Evolutionary conservation across 2,113 vertebrate species (phyloP).

Genomic region (Zosterops lateralis): DNA sequence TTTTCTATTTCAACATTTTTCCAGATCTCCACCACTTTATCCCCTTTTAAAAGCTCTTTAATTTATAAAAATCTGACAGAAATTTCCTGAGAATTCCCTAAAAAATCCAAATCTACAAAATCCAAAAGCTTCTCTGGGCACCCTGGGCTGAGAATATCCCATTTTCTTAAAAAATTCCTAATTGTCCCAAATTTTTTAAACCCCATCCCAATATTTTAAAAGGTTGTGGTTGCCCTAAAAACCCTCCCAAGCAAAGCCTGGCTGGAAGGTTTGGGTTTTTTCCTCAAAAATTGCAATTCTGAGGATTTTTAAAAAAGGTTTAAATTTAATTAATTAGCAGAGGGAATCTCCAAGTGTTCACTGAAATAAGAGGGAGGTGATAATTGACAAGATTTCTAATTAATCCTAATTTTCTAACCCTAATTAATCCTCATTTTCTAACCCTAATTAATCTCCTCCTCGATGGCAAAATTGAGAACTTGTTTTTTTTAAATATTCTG

Average conservation of each 20-base stretch:
- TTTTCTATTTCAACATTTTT: no score
- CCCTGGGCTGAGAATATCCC: background rate
- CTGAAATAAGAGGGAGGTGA: background rate
- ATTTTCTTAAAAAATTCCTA: background rate
- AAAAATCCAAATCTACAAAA: no score
- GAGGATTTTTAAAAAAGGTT: background rate
- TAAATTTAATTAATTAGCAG: background rate
- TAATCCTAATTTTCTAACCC: no score
- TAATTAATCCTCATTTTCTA: no score
- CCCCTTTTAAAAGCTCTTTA: no score
- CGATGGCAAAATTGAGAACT: no score
- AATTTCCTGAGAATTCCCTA: no score
- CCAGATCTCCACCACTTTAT: no score
- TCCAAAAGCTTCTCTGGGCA: background rate
- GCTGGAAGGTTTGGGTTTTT: background rate
- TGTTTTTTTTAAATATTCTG: background rate
- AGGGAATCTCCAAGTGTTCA: background rate
- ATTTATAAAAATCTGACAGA: no score
- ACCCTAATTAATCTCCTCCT: background rate
- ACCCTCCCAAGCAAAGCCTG: background rate
- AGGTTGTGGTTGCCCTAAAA: background rate
- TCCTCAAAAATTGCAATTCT: background rate
- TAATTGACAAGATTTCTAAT: background rate
- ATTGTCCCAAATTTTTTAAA: background rate
- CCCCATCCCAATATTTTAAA: background rate